Evolutionary conservation across 2,888 invertebrate genomes (phyloP).

Genomic region (Crepidodera aurea): DNA sequence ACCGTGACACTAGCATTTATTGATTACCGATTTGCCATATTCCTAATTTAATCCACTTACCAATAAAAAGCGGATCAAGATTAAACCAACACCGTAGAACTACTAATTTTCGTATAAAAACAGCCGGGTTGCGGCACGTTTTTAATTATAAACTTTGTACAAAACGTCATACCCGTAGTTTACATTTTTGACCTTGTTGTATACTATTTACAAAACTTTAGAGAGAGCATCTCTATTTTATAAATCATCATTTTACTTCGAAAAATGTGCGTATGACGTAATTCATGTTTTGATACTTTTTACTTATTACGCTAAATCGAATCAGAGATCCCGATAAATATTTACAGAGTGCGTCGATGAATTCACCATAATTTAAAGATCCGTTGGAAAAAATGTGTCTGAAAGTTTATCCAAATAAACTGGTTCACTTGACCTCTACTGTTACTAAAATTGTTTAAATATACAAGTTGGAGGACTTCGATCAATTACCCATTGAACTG

Average conservation of each 20-base stretch:
- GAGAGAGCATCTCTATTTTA: slow-evolving; percentile 3
- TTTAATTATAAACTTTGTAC: slow-evolving; percentile 11
- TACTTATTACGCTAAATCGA: no score
- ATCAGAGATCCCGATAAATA: no score
- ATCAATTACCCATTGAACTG: no score
- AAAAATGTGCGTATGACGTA: background rate
- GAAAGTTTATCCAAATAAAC: no score
- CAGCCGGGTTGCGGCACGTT: no score
- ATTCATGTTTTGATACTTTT: background rate
- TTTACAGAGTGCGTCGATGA: no score
- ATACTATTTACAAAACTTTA: background rate
- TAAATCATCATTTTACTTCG: background rate
- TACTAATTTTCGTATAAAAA: no score
- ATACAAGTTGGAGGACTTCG: no score
- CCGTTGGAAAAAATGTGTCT: no score
- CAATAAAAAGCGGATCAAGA: background rate
- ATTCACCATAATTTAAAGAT: no score
- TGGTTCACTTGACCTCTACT: no score
- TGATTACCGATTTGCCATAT: slow-evolving; percentile 4
- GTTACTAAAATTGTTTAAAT: no score
- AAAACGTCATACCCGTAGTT: slow-evolving; percentile 14
- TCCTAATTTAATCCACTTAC: slow-evolving; percentile 1
- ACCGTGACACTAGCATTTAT: background rate
- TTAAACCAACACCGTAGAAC: background rate
- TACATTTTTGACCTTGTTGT: slow-evolving; percentile 7